Percentiles rank a stretch among this genome's conserved stretches.
Conservation (phyloP, 1,140 invertebrate species). For the Dolichoris vasculosae region DNA sequence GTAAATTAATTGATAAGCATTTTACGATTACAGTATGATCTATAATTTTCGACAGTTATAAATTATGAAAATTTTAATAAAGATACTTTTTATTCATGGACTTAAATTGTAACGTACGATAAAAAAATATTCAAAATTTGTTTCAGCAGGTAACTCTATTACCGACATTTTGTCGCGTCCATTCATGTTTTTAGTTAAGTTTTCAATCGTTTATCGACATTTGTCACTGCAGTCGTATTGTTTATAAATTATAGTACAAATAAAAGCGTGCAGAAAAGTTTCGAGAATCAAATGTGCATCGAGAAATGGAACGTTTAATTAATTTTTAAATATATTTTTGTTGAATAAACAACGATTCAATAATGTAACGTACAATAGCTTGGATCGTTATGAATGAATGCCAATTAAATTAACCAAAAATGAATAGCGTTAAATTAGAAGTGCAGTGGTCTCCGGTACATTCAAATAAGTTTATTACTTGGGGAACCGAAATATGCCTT, state of each 20-base stretch:
- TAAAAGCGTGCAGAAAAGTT: constrained; percentile 24
- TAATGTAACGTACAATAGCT: background rate
- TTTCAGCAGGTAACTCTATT: background rate
- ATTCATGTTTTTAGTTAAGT: background rate
- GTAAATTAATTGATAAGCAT: no score
- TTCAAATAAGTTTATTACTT: constrained; percentile 87
- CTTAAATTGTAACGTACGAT: no score
- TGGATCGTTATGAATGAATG: constrained; percentile 4
- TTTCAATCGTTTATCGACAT: background rate
- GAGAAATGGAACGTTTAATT: constrained; percentile 35
- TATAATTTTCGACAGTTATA: no score
- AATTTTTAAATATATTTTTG: constrained; percentile 13
- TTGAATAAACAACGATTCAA: constrained; percentile 6
- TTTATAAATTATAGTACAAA: constrained; percentile 45
- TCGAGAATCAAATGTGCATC: constrained; percentile 17
- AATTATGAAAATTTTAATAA: no score
- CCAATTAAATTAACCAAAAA: constrained; percentile 28
- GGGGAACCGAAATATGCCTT: constrained; percentile 88
- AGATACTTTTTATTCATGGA: no score
- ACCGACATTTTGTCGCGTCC: background rate
- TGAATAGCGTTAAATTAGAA: constrained; percentile 77
- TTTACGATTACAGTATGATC: no score
- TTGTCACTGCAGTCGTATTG: constrained; percentile 32
- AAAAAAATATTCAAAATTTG: no score
- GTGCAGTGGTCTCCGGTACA: constrained; percentile 87